phyloP scores from a whole-genome alignment of 2,113 vertebrate genomes.

The Myrmecobius fasciatus region DNA sequence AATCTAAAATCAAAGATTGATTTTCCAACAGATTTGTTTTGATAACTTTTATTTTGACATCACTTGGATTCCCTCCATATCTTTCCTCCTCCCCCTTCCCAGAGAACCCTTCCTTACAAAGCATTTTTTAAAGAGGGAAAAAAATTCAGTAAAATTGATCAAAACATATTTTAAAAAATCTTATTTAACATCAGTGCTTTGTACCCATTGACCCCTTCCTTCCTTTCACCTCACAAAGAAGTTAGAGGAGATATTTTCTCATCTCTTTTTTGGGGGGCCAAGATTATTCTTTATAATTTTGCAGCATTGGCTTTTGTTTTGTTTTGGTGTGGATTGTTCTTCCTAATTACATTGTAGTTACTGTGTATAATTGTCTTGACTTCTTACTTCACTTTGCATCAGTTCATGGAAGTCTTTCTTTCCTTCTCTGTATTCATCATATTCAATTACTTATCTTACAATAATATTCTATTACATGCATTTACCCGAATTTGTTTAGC shows the following conservation, averaged over 20 bases:
- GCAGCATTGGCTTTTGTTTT: neutral
- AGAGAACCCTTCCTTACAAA: neutral
- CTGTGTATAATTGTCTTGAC: neutral
- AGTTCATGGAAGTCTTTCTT: neutral
- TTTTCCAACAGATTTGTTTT: neutral
- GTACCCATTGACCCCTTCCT: neutral
- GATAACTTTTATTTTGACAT: neutral
- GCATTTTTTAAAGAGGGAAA: neutral
- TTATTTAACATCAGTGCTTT: neutral
- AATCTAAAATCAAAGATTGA: neutral
- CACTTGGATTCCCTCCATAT: neutral
- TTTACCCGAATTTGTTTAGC: neutral
- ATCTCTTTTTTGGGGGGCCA: neutral
- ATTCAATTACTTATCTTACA: neutral
- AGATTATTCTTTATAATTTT: neutral
- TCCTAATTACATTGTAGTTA: neutral
- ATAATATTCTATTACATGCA: neutral
- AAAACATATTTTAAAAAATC: neutral
- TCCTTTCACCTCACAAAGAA: neutral
- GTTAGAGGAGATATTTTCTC: neutral
- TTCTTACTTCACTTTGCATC: neutral
- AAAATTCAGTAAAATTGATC: neutral
- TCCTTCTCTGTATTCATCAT: neutral
- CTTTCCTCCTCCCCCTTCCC: neutral
- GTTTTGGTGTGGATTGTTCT: neutral